Evolutionary conservation across 1,140 invertebrate species (phyloP).

Genomic region (Dendroctonus valens): DNA sequence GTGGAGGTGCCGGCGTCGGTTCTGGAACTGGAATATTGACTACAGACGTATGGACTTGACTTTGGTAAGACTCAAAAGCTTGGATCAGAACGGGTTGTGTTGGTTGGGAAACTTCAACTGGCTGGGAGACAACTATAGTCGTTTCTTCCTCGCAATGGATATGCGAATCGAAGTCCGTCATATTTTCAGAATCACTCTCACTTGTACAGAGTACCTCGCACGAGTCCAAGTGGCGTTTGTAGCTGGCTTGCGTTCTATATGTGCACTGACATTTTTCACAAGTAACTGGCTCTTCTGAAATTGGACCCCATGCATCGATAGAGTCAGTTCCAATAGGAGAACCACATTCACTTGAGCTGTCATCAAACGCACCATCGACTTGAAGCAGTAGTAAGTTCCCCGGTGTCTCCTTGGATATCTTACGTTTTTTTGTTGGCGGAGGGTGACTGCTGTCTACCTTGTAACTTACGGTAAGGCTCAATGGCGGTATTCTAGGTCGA

Average conservation of each 20-base stretch:
- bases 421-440: constrained; percentile 65
- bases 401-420: constrained; percentile 49
- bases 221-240: constrained; percentile 73
- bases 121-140: constrained; percentile 21
- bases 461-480: constrained; percentile 66
- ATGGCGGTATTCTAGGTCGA: constrained; percentile 60
- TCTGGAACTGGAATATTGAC: constrained; percentile 34
- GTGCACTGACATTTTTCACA: constrained; percentile 85
- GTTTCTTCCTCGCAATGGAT: constrained; percentile 36
- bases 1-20: constrained; percentile 4
- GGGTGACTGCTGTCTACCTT: constrained; percentile 62
- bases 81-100: constrained; percentile 43
- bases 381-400: constrained; percentile 54
- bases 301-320: constrained; percentile 41
- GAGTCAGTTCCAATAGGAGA: constrained; percentile 40
- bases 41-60: constrained; percentile 47
- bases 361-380: constrained; percentile 72
- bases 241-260: constrained; percentile 85
- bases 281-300: constrained; percentile 71
- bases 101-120: constrained; percentile 2
- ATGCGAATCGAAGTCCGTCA: constrained; percentile 38
- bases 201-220: constrained; percentile 77
- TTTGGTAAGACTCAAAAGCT: constrained; percentile 49
- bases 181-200: constrained; percentile 67
- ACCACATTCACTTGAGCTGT: constrained; percentile 52